Conservation (phyloP, 1,140 invertebrate species). For the Thalassaphorura encarpata region DNA sequence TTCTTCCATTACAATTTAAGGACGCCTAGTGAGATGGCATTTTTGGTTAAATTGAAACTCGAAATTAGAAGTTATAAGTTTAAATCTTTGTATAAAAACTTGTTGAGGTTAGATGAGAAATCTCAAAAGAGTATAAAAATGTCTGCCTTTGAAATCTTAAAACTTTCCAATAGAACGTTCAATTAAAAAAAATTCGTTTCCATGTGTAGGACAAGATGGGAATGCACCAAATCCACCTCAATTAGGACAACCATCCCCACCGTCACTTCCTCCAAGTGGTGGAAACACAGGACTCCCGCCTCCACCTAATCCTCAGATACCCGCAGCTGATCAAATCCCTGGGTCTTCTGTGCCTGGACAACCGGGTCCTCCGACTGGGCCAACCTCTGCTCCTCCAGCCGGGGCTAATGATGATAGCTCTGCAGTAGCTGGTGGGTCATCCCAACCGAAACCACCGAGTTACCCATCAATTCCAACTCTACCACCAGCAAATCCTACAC, state of each 20-base stretch:
- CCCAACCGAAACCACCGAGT: not conserved
- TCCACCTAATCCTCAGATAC: not conserved
- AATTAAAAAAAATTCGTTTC: too few species aligned
- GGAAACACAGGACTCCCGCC: not conserved
- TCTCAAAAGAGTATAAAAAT: too few species aligned
- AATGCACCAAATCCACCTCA: not conserved
- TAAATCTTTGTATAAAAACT: too few species aligned
- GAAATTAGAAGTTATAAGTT: too few species aligned
- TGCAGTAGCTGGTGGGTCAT: not conserved
- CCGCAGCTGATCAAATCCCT: slow-evolving; percentile 1
- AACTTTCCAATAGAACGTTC: too few species aligned
- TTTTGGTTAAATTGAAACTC: too few species aligned
- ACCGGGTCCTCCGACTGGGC: not conserved
- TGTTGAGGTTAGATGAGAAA: too few species aligned
- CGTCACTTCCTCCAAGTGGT: not conserved
- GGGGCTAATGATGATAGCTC: not conserved
- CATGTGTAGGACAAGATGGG: too few species aligned
- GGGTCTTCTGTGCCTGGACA: not conserved
- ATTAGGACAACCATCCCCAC: not conserved
- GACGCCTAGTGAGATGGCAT: too few species aligned
- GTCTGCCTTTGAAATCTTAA: too few species aligned
- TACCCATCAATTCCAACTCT: not conserved
- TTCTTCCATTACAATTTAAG: too few species aligned
- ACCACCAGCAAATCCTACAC: not conserved
- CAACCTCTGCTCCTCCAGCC: slow-evolving; percentile 1